These are phyloP conservation scores for Trilocha varians DNA, from an alignment of 2,888 invertebrate species.

Conservation along the genomic window DNA sequence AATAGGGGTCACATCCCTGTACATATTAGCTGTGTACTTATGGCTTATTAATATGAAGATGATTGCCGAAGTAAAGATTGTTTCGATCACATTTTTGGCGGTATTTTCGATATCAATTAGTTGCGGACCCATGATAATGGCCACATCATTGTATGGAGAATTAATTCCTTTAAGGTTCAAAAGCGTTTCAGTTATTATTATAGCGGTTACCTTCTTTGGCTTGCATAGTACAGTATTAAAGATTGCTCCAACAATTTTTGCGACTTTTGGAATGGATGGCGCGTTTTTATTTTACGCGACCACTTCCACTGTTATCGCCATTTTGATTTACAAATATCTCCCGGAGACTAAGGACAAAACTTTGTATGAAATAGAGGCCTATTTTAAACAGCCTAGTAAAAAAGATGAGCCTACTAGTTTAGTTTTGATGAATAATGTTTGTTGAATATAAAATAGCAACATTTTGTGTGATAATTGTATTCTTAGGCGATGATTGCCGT, in stretches of 20 bases:
- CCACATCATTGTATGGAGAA: slow-evolving; percentile 21
- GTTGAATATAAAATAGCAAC: too few relatives aligned
- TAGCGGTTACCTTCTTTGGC: slow-evolving; percentile 6
- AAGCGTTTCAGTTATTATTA: slow-evolving; percentile 9
- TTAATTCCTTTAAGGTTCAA: slow-evolving; percentile 20
- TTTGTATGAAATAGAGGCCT: slow-evolving; percentile 19
- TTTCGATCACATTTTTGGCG: slow-evolving; percentile 20
- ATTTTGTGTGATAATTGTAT: too few relatives aligned
- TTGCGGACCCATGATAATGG: slow-evolving; percentile 31
- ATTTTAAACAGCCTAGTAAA: slow-evolving; percentile 7
- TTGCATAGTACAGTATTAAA: slow-evolving; percentile 9
- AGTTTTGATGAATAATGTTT: too few relatives aligned
- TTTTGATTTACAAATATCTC: slow-evolving; percentile 15
- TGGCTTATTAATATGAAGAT: slow-evolving; percentile 20
- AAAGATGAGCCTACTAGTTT: neutral
- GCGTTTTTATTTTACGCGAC: slow-evolving; percentile 18
- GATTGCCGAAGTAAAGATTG: slow-evolving; percentile 18
- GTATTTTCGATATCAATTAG: slow-evolving; percentile 28
- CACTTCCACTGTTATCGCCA: slow-evolving; percentile 5
- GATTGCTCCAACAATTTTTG: slow-evolving; percentile 14
- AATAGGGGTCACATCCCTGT: slow-evolving; percentile 22
- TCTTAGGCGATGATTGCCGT: too few relatives aligned
- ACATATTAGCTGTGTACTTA: slow-evolving; percentile 26
- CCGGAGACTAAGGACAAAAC: slow-evolving; percentile 24
- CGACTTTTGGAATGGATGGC: slow-evolving; percentile 11